These are phyloP conservation scores for Drosophila repletoides DNA, from an alignment of 1,140 invertebrate genomes.

Conservation along the genomic window DNA sequence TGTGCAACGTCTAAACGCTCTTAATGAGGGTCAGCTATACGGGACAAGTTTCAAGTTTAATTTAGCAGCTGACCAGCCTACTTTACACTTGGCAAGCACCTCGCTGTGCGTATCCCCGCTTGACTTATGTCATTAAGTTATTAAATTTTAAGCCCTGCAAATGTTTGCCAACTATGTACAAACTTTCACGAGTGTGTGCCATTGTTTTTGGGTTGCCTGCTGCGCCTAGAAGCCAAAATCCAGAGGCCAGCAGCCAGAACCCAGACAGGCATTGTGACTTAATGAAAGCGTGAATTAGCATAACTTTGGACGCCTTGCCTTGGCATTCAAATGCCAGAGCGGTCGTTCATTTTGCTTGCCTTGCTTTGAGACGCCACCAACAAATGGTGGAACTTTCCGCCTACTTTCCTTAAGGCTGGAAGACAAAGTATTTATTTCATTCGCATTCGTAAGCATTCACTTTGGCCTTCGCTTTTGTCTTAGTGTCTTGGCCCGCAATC, in stretches of 20 bases:
- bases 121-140: conserved; percentile 75
- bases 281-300: conserved; percentile 76
- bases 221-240: neutral
- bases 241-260: too few relatives aligned
- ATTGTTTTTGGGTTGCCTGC: conserved; percentile 11
- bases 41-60: conserved; percentile 46
- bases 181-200: conserved; percentile 43
- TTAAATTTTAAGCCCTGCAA: conserved; percentile 67
- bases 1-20: conserved; percentile 30
- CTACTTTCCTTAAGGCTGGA: conserved; percentile 33
- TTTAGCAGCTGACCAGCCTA: conserved; percentile 76
- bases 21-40: conserved; percentile 68
- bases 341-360: neutral
- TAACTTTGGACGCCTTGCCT: conserved; percentile 50
- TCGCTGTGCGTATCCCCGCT: neutral
- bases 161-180: conserved; percentile 73
- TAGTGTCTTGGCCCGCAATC: conserved; percentile 58
- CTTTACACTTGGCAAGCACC: conserved; percentile 53
- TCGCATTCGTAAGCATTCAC: conserved; percentile 34
- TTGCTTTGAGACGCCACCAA: neutral
- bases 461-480: conserved; percentile 24
- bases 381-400: conserved; percentile 35
- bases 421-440: conserved; percentile 74
- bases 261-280: conserved; percentile 53
- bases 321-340: conserved; percentile 17